These are phyloP conservation scores for Carassius auratus DNA, from an alignment of 2,113 vertebrate species.

Conservation along the genomic window DNA sequence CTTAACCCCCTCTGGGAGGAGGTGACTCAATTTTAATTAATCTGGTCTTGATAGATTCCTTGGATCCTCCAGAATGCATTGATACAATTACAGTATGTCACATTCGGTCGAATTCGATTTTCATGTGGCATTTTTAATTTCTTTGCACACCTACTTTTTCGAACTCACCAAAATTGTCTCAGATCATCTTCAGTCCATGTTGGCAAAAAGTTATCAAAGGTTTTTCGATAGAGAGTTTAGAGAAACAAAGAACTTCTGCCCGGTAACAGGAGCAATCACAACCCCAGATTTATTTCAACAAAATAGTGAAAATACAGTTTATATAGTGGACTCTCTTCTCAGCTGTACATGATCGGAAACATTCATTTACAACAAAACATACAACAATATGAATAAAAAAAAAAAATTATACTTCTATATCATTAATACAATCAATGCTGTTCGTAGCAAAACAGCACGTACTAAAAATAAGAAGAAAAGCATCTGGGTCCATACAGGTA, in stretches of 20 bases:
- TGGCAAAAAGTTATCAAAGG: no score
- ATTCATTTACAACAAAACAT: slow-evolving; percentile 73
- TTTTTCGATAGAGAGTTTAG: not conserved
- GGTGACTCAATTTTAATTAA: no score
- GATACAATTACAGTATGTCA: no score
- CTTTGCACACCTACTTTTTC: no score
- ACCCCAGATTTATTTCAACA: slow-evolving; percentile 68
- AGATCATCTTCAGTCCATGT: no score
- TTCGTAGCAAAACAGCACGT: slow-evolving; percentile 72
- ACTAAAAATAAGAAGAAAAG: slow-evolving; percentile 53
- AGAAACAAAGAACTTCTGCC: slow-evolving; percentile 57
- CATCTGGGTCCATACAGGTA: slow-evolving; percentile 46
- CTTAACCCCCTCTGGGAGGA: no score
- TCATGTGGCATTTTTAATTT: no score
- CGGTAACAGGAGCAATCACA: slow-evolving; percentile 60
- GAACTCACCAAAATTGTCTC: no score
- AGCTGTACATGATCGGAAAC: slow-evolving; percentile 70
- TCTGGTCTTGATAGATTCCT: no score
- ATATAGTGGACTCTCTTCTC: slow-evolving; percentile 66
- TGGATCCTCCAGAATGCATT: no score
- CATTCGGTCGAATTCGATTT: no score
- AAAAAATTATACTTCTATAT: slow-evolving; percentile 53
- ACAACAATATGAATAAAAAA: slow-evolving; percentile 57
- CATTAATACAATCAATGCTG: slow-evolving; percentile 36
- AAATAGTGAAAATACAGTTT: slow-evolving; percentile 77